phyloP scores from a whole-genome alignment of 2,888 invertebrate species.

The Caenorhabditis sp. region DNA sequence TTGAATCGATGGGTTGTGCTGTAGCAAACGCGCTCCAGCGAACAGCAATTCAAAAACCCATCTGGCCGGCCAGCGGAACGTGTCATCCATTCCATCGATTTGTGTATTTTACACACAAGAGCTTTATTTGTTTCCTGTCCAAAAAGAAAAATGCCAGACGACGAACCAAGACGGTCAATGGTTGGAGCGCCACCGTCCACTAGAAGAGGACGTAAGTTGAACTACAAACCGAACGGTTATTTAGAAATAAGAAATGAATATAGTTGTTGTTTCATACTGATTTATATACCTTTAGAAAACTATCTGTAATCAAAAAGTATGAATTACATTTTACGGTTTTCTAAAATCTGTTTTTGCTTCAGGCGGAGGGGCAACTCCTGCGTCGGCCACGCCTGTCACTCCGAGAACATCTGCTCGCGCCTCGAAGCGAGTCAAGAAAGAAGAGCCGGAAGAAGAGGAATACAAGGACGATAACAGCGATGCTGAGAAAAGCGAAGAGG shows the following conservation, averaged over 20 bases:
- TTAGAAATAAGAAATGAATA: not conserved
- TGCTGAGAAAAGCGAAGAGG: conserved; percentile 19
- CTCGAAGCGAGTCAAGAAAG: conserved; percentile 28
- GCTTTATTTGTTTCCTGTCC: not conserved
- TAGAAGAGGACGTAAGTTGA: conserved; percentile 33
- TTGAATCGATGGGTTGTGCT: not conserved
- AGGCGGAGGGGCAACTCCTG: conserved; percentile 38
- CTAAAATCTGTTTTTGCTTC: not conserved
- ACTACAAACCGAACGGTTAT: not conserved
- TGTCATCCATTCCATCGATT: not conserved
- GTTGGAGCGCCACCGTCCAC: conserved; percentile 61
- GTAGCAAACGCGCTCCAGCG: conserved; percentile 25
- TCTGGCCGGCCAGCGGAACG: not conserved
- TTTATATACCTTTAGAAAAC: too few relatives aligned
- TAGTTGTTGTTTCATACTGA: too few relatives aligned
- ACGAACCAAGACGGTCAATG: conserved; percentile 58
- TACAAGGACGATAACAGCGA: conserved; percentile 22
- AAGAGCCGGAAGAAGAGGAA: conserved; percentile 50
- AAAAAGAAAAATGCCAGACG: conserved; percentile 49
- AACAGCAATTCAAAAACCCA: conserved; percentile 20
- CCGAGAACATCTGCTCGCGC: conserved; percentile 31
- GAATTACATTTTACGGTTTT: too few relatives aligned
- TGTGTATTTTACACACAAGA: too few relatives aligned
- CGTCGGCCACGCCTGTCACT: conserved; percentile 15
- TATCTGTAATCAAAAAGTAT: too few relatives aligned